Conservation (phyloP, 2,888 invertebrate species). For the Selenia dentaria region DNA sequence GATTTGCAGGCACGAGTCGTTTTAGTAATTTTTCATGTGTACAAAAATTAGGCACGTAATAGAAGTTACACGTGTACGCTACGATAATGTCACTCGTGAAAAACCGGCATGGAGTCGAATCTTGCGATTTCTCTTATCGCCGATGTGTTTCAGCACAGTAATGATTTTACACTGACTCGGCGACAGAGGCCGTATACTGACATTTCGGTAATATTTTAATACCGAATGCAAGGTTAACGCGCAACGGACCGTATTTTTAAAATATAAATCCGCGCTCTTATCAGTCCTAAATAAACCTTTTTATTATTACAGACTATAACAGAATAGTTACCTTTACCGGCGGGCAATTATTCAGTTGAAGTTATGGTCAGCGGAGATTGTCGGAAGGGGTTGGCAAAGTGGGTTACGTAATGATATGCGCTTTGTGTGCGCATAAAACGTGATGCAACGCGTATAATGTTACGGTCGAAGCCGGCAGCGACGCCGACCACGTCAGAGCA, state of each 20-base stretch:
- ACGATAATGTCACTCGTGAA: constrained; percentile 61
- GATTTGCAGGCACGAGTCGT: constrained; percentile 1
- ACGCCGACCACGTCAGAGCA: constrained; percentile 50
- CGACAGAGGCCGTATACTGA: constrained; percentile 30
- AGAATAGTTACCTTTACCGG: constrained; percentile 22
- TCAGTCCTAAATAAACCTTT: constrained; percentile 23
- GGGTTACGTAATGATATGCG: constrained; percentile 35
- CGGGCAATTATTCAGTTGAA: constrained; percentile 7
- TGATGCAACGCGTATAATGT: constrained; percentile 43
- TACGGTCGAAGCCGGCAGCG: constrained; percentile 33
- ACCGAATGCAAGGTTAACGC: constrained; percentile 20
- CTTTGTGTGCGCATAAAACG: constrained; percentile 37
- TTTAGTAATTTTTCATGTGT: constrained; percentile 12
- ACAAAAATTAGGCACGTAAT: constrained; percentile 38
- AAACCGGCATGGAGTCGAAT: constrained; percentile 43
- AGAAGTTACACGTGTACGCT: constrained; percentile 64
- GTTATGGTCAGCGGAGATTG: constrained; percentile 22
- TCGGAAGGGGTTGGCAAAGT: constrained; percentile 24
- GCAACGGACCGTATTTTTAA: constrained; percentile 12
- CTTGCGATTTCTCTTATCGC: constrained; percentile 45
- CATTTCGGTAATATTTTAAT: constrained; percentile 39
- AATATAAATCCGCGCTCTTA: constrained; percentile 27
- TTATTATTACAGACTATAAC: constrained; percentile 13
- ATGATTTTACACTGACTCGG: constrained; percentile 36
- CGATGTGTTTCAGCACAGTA: constrained; percentile 33